A percentile compares a stretch with the other conserved stretches of the same genome.
Evolutionary conservation across 2,888 invertebrate genomes (phyloP).

Genomic region (Hipparchia sbordonii): DNA sequence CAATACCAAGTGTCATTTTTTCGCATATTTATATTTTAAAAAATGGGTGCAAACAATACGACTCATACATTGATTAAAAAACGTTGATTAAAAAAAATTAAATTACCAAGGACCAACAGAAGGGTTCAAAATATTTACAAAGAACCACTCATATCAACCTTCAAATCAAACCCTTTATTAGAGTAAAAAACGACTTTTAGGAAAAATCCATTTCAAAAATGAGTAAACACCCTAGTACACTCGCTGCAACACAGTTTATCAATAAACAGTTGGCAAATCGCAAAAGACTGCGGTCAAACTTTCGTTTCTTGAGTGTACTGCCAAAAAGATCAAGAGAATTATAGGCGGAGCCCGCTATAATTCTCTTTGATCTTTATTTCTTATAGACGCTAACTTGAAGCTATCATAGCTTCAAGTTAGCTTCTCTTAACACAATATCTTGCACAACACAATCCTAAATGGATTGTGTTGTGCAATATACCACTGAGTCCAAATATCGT

Average conservation of each 20-base stretch:
- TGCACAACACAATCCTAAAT: no score
- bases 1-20: no score
- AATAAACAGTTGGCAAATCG: background rate
- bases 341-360: no score
- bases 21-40: background rate
- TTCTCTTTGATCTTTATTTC: no score
- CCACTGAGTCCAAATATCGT: no score
- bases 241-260: background rate
- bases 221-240: slow-evolving; percentile 12
- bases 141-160: slow-evolving; percentile 6
- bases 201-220: slow-evolving; percentile 27
- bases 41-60: slow-evolving; percentile 1
- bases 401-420: no score
- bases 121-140: slow-evolving; percentile 1
- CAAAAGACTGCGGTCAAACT: background rate
- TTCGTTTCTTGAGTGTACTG: background rate
- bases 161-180: slow-evolving; percentile 25
- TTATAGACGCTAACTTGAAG: no score
- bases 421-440: no score
- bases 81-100: background rate
- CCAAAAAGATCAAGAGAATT: background rate
- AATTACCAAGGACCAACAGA: background rate
- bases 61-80: background rate
- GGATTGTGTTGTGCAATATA: no score
- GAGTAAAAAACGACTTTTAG: slow-evolving; percentile 25